A percentile compares a stretch with the other conserved stretches of the same genome.
Conservation (phyloP, 2,797 vertebrate species). For the Phyllotis vaccarum region DNA sequence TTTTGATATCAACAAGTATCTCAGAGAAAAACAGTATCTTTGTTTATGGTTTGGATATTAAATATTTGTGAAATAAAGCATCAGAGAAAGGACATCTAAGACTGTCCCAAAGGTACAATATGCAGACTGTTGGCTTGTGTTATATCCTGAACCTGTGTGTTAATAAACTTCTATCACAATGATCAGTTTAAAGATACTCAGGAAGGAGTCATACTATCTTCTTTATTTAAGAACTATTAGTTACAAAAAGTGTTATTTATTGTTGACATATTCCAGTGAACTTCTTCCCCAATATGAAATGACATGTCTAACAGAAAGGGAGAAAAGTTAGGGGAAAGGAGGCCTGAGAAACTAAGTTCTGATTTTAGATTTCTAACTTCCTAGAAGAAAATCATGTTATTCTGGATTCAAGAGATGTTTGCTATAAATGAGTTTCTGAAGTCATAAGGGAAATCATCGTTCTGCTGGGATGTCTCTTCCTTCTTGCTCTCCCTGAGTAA, state of each 20-base stretch:
- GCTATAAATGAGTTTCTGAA: constrained; percentile 62
- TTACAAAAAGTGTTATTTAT: constrained; percentile 39
- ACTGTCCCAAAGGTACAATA: background rate
- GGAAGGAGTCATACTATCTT: background rate
- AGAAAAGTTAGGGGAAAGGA: background rate
- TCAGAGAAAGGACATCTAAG: background rate
- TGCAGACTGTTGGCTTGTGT: constrained; percentile 14
- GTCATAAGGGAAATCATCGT: background rate
- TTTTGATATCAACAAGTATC: background rate
- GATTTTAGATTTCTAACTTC: constrained; percentile 27
- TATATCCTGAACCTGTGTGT: background rate
- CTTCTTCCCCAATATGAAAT: background rate
- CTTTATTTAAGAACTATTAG: background rate
- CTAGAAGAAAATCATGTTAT: constrained; percentile 33
- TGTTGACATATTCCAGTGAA: constrained; percentile 29
- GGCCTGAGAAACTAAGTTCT: background rate
- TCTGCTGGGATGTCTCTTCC: background rate
- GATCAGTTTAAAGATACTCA: constrained; percentile 31
- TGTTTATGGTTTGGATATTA: constrained; percentile 40
- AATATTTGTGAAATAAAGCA: background rate
- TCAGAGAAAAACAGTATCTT: background rate
- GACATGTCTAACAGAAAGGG: background rate
- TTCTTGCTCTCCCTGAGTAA: background rate
- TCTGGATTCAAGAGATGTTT: constrained; percentile 53
- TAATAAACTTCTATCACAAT: background rate